Base-by-base conservation (phyloP, 2,797 vertebrate genomes). In the Sebastiscus tertius region DNA sequence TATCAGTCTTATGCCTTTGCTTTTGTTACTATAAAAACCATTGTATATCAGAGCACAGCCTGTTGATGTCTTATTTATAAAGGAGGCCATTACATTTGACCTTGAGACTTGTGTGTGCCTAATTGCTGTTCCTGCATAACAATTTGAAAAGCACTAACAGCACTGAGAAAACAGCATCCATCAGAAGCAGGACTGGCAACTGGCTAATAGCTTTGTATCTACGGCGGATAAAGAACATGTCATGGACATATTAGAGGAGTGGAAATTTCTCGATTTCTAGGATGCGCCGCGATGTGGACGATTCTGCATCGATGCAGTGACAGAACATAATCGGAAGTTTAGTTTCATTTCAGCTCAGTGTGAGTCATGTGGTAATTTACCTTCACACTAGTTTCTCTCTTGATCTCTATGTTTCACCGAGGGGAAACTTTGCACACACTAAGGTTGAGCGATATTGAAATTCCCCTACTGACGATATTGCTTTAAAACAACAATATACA, bases 11-110 rank as follows among this genome's bases (percentile, higher is more conserved):
- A 54, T 72, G 39, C 66, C 29, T 29, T 64, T 81, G 56, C 76
- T 69, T 76, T 80, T 72, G 80, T 84, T 81, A 42, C 76, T 52
- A 67, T 80, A 72, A 79, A 52, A 79, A 78, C 13, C 49, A 72
- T 72, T 88, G 61, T 76, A 55, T 90, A 92, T 85, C 60, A 83
- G 62, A 83, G 39, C 78, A 80, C 72, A 79, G 77, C 72, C 67
- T 79, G 75, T 72, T 86, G 83, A 88, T 84, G 81, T 87, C 76
- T 87, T 91, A 81, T 87, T 88, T 88, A 83, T 71, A 81, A 85
- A 90, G 81, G 59, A 82, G 87, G 64, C 75, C 78, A 72, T 90
- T 86, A 74, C 34, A 26, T 78, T 82, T 91, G 86, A 93, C 92
- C 91, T 94, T 92, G 89, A 90, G 55, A 70, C 80, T 79, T 72